Base-by-base conservation (phyloP, 2,888 invertebrate species). In the Octonoba sinensis region DNA sequence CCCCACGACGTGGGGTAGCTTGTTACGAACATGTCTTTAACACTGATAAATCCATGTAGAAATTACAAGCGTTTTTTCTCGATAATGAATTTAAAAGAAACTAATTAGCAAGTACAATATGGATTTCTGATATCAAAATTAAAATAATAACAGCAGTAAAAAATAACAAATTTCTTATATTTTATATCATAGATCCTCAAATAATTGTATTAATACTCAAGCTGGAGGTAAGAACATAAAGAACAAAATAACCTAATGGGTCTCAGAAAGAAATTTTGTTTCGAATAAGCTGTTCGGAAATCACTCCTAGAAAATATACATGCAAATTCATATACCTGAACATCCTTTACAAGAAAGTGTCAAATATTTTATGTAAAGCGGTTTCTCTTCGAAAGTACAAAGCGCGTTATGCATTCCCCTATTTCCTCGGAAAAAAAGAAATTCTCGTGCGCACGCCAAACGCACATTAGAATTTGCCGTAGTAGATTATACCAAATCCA, bases 221-320 rank as follows among this genome's bases (percentile, higher is more conserved):
- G 47, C 20, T n/a, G 24, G n/a, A 62, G 60, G 11, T 59, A 47
- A 4, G 6, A 27, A 12, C n/a, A 60, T 15, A 4, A 65, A 59
- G 24, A 13, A 57, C 20, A 18, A 36, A 57, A 27, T 24, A 8
- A 36, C 8, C 8, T 8, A 8, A 36, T 11, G 8, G n/a, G 36
- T 8, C 36, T 36, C 11, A 36, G 36, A 36, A 36, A 36, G 36
- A 36, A 36, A 11, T 36, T 36, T 36, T 36, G 36, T 36, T 36
- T 36, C 11, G 36, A 36, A 27, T 27, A 27, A 27, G 27, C 36
- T 57, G 22, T 16, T 56, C 12, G 22, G 59, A 77, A 77, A 77
- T 77, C 77, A 77, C 77, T 77, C 77, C 77, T 36, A 1, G 65
- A 71, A 77, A 77, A 57, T 71, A 49, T 18, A 56, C 49, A 71